Conservation (phyloP, 35 echinoderm and acorn worm genomes). For the Eucidaris tribuloides region DNA sequence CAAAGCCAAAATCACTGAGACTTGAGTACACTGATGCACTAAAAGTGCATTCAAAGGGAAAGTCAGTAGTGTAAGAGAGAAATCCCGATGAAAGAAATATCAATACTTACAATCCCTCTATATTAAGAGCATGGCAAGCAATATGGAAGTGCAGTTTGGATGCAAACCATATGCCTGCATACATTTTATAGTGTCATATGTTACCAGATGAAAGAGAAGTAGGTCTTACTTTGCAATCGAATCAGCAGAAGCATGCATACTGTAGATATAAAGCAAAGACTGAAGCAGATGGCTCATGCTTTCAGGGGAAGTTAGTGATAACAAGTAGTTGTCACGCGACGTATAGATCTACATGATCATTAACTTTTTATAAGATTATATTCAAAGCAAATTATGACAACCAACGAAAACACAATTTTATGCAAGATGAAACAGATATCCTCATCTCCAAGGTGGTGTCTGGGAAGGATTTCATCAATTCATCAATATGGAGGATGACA, state of each 20-base stretch:
- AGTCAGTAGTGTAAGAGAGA: conserved; percentile 36
- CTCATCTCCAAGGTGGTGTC: not conserved
- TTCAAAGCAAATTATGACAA: conserved; percentile 10
- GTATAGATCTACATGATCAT: not conserved
- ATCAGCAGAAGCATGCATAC: not conserved
- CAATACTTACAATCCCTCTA: conserved; percentile 31
- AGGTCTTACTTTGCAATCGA: not conserved
- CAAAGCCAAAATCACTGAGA: not conserved
- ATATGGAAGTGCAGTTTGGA: conserved; percentile 63
- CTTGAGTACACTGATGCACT: not conserved
- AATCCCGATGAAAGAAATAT: conserved; percentile 32
- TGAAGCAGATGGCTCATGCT: conserved; percentile 47
- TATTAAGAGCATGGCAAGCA: conserved; percentile 56
- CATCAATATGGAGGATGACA: no score
- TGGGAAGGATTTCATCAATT: no score
- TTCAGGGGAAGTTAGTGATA: conserved; percentile 39
- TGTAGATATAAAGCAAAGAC: conserved; percentile 9
- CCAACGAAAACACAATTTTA: not conserved
- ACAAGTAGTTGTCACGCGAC: conserved; percentile 41
- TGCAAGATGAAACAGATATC: not conserved
- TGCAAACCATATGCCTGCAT: conserved; percentile 45
- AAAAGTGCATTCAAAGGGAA: not conserved
- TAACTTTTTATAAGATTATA: not conserved
- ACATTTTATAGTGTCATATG: conserved; percentile 52
- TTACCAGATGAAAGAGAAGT: conserved; percentile 58